These are phyloP conservation scores for Cryptus armator DNA, from an alignment of 2,888 invertebrate genomes.

Conservation along the genomic window DNA sequence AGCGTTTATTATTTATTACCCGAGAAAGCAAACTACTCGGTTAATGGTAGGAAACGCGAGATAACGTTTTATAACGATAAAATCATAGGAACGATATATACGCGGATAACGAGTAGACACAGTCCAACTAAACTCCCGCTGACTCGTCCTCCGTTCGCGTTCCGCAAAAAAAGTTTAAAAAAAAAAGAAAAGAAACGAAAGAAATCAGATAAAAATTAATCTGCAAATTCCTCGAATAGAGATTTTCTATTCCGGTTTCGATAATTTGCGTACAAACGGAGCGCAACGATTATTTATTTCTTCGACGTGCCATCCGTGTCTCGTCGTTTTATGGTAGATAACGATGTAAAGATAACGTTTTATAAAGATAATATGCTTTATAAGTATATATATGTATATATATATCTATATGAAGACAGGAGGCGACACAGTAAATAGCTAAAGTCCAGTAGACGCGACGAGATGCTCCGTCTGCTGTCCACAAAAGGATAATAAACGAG, in stretches of 20 bases:
- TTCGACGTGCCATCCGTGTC: neutral
- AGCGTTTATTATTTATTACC: constrained; percentile 61
- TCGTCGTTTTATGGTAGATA: constrained; percentile 24
- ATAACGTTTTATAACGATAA: constrained; percentile 40
- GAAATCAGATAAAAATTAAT: constrained; percentile 41
- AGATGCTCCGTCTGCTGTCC: constrained; percentile 25
- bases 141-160: neutral
- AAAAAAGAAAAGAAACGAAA: constrained; percentile 1
- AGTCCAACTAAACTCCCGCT: neutral
- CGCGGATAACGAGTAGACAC: constrained; percentile 3
- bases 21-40: constrained; percentile 20
- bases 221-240: constrained; percentile 43
- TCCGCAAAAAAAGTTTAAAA: neutral
- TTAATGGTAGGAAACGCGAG: constrained; percentile 26
- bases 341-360: constrained; percentile 47
- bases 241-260: constrained; percentile 58
- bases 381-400: constrained; percentile 38
- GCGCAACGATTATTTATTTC: constrained; percentile 61
- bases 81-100: constrained; percentile 18
- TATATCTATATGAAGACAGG: neutral
- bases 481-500: constrained; percentile 53
- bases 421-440: constrained; percentile 4
- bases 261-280: constrained; percentile 29
- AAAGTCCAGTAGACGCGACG: neutral
- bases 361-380: constrained; percentile 9